phyloP scores from a whole-genome alignment of 2,113 vertebrate species.

The Poeciliopsis turrubarensis region DNA sequence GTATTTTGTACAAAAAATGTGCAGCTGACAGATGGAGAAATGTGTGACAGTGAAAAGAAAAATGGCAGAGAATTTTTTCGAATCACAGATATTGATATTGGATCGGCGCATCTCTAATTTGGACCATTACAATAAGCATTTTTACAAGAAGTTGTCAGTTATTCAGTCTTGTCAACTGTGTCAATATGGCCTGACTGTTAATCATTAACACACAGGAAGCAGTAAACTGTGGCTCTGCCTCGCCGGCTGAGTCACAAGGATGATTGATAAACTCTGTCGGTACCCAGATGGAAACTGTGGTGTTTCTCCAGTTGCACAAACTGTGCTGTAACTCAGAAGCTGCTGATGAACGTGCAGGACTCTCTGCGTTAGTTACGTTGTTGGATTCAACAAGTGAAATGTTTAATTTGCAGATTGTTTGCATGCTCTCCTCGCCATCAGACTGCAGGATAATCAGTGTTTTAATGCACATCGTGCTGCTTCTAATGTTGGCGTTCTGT shows the following conservation, averaged over 20 bases:
- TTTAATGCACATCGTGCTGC: neutral
- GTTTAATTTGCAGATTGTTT: neutral
- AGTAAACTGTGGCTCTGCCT: neutral
- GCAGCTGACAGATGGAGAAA: too few relatives aligned
- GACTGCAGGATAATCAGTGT: slow-evolving; percentile 5
- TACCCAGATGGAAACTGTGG: neutral
- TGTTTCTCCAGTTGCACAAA: neutral
- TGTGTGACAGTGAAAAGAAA: too few relatives aligned
- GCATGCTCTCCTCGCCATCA: neutral
- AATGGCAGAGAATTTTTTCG: too few relatives aligned
- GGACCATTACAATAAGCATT: too few relatives aligned
- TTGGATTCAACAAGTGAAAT: neutral
- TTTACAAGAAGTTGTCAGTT: too few relatives aligned
- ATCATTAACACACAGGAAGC: too few relatives aligned
- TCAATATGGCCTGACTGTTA: too few relatives aligned
- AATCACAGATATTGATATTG: too few relatives aligned
- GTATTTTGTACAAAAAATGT: too few relatives aligned
- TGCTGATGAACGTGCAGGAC: neutral
- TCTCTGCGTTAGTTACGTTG: neutral
- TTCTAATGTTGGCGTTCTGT: neutral
- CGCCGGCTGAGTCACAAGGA: neutral
- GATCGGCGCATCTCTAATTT: too few relatives aligned
- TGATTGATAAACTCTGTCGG: neutral
- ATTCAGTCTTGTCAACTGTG: too few relatives aligned
- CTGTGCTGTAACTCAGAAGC: neutral